Evolutionary conservation across 2,888 invertebrate genomes (phyloP).

Genomic region (Plutella xylostella): DNA sequence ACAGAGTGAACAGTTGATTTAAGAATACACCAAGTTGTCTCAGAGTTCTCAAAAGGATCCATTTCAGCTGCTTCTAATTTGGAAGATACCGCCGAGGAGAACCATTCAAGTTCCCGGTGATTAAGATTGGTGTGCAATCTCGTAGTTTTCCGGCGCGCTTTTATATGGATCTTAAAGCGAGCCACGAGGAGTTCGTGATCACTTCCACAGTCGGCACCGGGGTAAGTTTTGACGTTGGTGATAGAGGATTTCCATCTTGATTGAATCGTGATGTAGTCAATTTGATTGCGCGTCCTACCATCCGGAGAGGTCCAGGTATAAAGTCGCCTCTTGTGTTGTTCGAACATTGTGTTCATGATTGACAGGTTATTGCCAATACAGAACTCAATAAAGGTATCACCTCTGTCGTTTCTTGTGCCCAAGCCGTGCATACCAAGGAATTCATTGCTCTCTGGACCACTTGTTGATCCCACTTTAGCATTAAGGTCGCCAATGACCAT

Average conservation of each 20-base stretch:
- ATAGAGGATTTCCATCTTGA: too few relatives aligned
- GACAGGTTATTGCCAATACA: constrained; percentile 5
- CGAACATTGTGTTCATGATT: constrained; percentile 8
- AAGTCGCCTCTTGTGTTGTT: constrained; percentile 10
- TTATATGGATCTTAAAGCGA: constrained; percentile 6
- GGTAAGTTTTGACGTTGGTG: too few relatives aligned
- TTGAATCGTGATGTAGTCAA: too few relatives aligned
- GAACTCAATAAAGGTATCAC: background rate
- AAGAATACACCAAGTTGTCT: too few relatives aligned
- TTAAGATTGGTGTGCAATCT: too few relatives aligned
- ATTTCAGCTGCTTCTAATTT: too few relatives aligned
- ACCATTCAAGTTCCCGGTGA: too few relatives aligned
- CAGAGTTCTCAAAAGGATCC: too few relatives aligned
- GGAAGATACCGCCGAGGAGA: too few relatives aligned
- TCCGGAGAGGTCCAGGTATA: constrained; percentile 8
- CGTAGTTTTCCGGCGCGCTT: background rate
- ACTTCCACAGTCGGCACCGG: background rate
- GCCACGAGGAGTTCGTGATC: background rate
- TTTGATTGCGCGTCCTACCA: background rate
- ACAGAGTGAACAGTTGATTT: too few relatives aligned
- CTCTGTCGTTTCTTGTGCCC: background rate
- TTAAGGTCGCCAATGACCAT: background rate
- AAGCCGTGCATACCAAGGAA: background rate
- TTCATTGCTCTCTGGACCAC: too few relatives aligned
- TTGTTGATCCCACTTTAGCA: background rate